phyloP scores from a whole-genome alignment of 2,113 vertebrate species.

The Psettodes erumei region DNA sequence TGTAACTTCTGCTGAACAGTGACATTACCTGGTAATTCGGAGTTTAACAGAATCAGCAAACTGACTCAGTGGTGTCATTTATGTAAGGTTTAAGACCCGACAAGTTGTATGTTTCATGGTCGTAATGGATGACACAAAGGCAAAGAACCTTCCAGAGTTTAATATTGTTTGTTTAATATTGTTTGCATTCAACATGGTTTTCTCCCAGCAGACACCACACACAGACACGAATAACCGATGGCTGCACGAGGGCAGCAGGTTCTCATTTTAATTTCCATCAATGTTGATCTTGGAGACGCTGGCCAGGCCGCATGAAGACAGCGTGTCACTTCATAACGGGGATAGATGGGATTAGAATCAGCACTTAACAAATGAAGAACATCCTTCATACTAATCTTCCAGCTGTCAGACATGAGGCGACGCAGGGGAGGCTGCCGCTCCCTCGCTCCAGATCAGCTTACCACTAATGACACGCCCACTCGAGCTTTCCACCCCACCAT shows the following conservation, averaged over 20 bases:
- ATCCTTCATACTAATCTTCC: conserved; percentile 78
- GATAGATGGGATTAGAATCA: conserved; percentile 71
- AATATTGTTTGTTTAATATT: too few relatives aligned
- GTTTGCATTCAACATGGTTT: too few relatives aligned
- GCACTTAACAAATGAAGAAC: conserved; percentile 78
- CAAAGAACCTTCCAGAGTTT: background rate
- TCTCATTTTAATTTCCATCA: conserved; percentile 69
- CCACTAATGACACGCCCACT: conserved; percentile 68
- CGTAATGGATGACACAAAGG: background rate
- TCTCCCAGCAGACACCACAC: background rate
- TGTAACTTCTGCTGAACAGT: background rate
- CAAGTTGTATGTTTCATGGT: background rate
- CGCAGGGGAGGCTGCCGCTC: conserved; percentile 44
- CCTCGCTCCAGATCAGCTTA: conserved; percentile 62
- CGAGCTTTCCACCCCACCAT: conserved; percentile 26
- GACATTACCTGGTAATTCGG: too few relatives aligned
- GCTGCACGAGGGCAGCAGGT: conserved; percentile 46
- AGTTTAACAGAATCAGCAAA: too few relatives aligned
- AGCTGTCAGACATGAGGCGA: conserved; percentile 62
- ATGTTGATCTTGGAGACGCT: conserved; percentile 53
- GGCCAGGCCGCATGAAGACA: conserved; percentile 57
- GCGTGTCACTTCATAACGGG: conserved; percentile 69
- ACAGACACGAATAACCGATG: conserved; percentile 38
- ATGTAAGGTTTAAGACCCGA: background rate
- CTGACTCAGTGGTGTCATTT: background rate